A percentile compares a stretch with the other conserved stretches of the same genome.
Evolutionary conservation across 2,888 invertebrate genomes (phyloP).

Genomic region (Drosophila suboccidentalis): DNA sequence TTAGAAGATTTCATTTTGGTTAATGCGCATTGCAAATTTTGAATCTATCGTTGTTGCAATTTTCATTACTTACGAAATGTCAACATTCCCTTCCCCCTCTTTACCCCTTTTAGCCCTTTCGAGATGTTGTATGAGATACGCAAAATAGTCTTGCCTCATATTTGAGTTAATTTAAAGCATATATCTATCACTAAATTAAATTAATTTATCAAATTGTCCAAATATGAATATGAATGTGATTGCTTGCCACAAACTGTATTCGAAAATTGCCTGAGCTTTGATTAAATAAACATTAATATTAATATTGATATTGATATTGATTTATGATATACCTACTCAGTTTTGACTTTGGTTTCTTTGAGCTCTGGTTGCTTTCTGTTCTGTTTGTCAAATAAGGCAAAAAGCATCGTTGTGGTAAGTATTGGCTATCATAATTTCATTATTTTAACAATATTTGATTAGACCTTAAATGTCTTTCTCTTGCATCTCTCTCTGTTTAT

Average conservation of each 20-base stretch:
- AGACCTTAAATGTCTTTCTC: background rate
- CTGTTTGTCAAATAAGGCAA: background rate
- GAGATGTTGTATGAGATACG: background rate
- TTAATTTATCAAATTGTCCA: conserved; percentile 40
- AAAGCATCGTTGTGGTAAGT: background rate
- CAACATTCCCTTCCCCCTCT: conserved; percentile 7
- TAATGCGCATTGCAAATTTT: conserved; percentile 61
- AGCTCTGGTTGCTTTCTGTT: background rate
- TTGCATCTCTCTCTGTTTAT: no score
- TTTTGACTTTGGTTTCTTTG: conserved; percentile 5
- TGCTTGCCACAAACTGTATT: conserved; percentile 3
- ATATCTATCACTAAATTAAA: conserved; percentile 37
- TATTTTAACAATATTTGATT: conserved; percentile 1
- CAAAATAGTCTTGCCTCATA: conserved; percentile 1
- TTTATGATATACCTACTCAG: background rate
- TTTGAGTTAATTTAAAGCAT: conserved; percentile 24
- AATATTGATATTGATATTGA: conserved; percentile 13
- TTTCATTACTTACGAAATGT: conserved; percentile 40
- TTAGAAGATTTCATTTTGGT: conserved; percentile 70
- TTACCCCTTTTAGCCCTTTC: background rate
- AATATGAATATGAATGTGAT: conserved; percentile 1
- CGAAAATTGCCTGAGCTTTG: background rate
- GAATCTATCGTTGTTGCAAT: conserved; percentile 28
- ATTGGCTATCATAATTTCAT: background rate
- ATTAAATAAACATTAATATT: conserved; percentile 1